These are phyloP conservation scores for Cephalopholis sonnerati DNA, from an alignment of 2,113 vertebrate species.

Conservation along the genomic window DNA sequence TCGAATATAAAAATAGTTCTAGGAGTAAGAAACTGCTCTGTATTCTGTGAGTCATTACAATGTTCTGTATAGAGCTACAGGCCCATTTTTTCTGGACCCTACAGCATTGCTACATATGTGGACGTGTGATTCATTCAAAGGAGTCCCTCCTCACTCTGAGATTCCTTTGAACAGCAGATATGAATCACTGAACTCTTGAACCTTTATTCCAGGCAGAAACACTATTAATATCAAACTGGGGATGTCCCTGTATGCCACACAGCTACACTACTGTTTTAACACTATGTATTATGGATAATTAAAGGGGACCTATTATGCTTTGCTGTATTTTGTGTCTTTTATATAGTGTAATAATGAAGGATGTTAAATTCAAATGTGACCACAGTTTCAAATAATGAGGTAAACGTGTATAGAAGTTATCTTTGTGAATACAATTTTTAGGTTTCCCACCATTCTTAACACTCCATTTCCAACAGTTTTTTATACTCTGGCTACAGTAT, in stretches of 20 bases:
- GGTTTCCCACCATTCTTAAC: no score
- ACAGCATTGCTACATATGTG: background rate
- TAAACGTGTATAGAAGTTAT: no score
- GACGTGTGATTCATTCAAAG: slow-evolving; percentile 25
- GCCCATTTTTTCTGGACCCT: background rate
- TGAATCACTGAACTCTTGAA: slow-evolving; percentile 13
- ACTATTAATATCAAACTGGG: background rate
- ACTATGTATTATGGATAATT: background rate
- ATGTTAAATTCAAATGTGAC: no score
- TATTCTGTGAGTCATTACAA: background rate
- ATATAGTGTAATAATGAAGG: no score
- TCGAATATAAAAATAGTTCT: background rate
- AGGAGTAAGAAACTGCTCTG: background rate
- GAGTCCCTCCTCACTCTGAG: background rate
- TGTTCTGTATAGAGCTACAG: background rate
- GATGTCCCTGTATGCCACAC: background rate
- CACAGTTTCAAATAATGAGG: no score
- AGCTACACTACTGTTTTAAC: background rate
- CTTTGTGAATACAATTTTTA: no score
- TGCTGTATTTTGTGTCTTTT: no score
- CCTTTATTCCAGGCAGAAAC: background rate
- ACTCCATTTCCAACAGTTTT: no score
- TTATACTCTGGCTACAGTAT: no score
- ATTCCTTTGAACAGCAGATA: background rate
- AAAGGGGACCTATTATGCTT: no score